Evolutionary conservation across 1,140 invertebrate species (phyloP).

Genomic region (Drosophila nebulosa): DNA sequence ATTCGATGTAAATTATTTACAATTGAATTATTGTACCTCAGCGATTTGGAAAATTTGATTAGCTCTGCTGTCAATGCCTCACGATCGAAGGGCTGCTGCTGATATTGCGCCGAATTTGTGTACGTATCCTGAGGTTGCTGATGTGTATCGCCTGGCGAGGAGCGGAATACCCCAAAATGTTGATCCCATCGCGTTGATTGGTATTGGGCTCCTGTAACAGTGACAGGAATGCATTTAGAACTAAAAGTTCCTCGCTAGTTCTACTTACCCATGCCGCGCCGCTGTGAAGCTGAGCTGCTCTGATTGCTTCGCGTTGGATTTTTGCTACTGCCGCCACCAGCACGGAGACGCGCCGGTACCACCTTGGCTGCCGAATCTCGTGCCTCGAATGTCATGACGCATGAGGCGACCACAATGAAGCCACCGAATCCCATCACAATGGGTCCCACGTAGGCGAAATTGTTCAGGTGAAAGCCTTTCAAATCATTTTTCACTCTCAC

Average conservation of each 20-base stretch:
- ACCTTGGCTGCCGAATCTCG: constrained; percentile 93
- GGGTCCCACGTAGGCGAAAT: constrained; percentile 94
- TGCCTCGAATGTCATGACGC: constrained; percentile 97
- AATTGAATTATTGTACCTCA: constrained; percentile 81
- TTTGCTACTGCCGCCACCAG: constrained; percentile 75
- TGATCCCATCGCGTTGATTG: constrained; percentile 84
- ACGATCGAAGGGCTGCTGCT: constrained; percentile 81
- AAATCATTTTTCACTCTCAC: constrained; percentile 90
- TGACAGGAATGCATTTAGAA: too few relatives aligned
- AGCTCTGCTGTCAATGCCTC: constrained; percentile 87
- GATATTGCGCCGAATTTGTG: constrained; percentile 11
- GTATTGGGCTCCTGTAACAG: constrained; percentile 63
- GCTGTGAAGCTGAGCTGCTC: constrained; percentile 68
- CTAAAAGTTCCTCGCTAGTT: too few relatives aligned
- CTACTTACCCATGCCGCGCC: constrained; percentile 81
- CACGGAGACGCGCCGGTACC: constrained; percentile 88
- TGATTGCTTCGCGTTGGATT: constrained; percentile 76
- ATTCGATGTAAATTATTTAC: background rate
- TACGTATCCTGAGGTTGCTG: constrained; percentile 50
- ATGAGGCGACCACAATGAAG: constrained; percentile 95
- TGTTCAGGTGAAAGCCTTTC: constrained; percentile 92
- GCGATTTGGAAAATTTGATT: constrained; percentile 86
- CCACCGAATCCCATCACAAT: constrained; percentile 96
- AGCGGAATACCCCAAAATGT: constrained; percentile 85
- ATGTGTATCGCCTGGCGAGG: constrained; percentile 82